A percentile compares a stretch with the other conserved stretches of the same genome.
Evolutionary conservation across 1,140 invertebrate species (phyloP).

Genomic region (Zaprionus camerounensis): DNA sequence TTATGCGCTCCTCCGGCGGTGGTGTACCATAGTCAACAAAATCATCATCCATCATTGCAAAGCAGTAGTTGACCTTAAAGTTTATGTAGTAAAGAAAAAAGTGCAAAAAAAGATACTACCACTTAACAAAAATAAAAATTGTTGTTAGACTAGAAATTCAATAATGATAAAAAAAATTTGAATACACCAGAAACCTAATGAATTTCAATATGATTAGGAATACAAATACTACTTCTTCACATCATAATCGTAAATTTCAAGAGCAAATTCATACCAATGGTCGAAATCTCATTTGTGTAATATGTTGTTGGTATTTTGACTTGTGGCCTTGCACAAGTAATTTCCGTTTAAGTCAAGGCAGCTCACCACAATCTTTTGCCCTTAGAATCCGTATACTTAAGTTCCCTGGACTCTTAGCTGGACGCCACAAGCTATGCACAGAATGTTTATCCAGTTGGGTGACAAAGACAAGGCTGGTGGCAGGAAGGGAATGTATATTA

Average conservation of each 20-base stretch:
- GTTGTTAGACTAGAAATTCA: not conserved
- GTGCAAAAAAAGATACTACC: not conserved
- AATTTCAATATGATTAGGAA: not conserved
- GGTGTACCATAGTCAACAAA: slow-evolving; percentile 51
- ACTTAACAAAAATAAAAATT: not conserved
- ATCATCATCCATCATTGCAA: slow-evolving; percentile 59
- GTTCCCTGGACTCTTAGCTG: not conserved
- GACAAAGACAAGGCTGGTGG: not conserved
- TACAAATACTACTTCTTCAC: not conserved
- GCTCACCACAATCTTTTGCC: not conserved
- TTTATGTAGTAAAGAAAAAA: not conserved
- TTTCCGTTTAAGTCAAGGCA: not conserved
- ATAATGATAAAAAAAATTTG: not conserved
- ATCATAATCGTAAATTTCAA: not conserved
- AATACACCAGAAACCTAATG: not conserved
- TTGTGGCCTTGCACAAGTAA: not conserved
- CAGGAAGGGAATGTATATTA: not conserved
- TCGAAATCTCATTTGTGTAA: slow-evolving; percentile 3
- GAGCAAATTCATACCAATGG: not conserved
- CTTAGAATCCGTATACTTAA: not conserved
- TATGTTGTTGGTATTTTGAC: slow-evolving; percentile 8
- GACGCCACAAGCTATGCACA: not conserved
- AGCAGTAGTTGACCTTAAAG: not conserved
- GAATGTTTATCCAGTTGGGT: not conserved
- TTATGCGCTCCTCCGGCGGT: slow-evolving; percentile 55